These are phyloP conservation scores for Aquatica leii DNA, from an alignment of 2,888 invertebrate genomes.

Conservation along the genomic window DNA sequence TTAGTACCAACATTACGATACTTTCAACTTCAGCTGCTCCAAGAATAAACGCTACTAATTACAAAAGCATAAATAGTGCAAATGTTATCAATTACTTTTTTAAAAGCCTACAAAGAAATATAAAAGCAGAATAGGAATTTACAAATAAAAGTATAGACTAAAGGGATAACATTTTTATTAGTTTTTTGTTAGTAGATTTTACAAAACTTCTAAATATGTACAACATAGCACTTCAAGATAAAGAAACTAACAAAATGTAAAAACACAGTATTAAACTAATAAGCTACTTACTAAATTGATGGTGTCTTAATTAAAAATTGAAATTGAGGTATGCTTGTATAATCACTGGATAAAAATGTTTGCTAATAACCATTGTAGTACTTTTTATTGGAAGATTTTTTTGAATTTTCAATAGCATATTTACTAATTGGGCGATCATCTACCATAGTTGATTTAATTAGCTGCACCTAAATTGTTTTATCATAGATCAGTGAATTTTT, in stretches of 20 bases:
- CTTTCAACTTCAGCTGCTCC: no score
- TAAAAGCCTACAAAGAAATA: background rate
- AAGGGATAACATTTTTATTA: conserved; percentile 17
- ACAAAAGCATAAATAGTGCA: background rate
- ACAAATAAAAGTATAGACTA: conserved; percentile 14
- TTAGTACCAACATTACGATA: no score
- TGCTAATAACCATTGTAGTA: background rate
- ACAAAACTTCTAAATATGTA: conserved; percentile 15
- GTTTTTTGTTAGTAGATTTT: conserved; percentile 23
- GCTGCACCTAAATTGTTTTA: conserved; percentile 8
- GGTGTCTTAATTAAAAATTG: conserved; percentile 7
- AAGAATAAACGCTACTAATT: no score
- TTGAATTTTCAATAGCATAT: background rate
- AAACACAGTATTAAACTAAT: background rate
- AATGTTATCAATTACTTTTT: background rate
- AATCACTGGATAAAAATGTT: background rate
- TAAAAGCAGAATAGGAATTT: background rate
- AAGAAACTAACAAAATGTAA: conserved; percentile 4
- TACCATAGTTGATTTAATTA: no score
- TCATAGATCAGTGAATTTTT: background rate
- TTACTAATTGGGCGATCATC: background rate
- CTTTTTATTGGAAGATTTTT: background rate
- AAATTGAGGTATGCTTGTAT: conserved; percentile 5
- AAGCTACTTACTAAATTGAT: background rate
- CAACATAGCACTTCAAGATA: conserved; percentile 1